Base-by-base conservation (phyloP, 2,888 invertebrate species). In the Ceratothoa steindachneri region DNA sequence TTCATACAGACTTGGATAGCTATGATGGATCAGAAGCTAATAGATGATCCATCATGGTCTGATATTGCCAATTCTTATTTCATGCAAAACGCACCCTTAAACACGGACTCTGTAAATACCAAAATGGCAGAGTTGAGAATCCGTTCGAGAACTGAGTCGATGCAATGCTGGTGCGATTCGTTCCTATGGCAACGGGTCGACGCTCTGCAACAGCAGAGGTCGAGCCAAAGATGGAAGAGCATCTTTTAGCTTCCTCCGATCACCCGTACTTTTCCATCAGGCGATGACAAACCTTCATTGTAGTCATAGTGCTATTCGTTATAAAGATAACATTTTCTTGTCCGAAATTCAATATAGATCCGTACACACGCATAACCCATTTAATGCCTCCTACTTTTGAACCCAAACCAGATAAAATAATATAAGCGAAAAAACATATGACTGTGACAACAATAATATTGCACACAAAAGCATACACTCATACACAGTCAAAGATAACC, bases 1-100 rank as follows among this genome's bases (percentile, higher is more conserved):
- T 60, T 60, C 60, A 60, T 60, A 60, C 60, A 60, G 24, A 60
- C 60, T 60, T 60, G 60, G 60, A 60, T 60, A 24, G 60, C 24
- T 60, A 24, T 24, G 60, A 60, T 60, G 60, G 24, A 60, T 60
- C 27, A 24, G 24, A 24, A 24, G 60, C 24, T 60, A 2, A 12
- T n/a, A 15, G 24, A 60, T 60, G 60, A 60, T 60, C 60, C 22
- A 60, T 60, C 60, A 60, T 60, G 24, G 22, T 60, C 60, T 24
- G 60, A 60, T 60, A 60, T 60, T n/a, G 3, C 22, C 27, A 60
- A 24, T 60, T 60, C 27, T n/a, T 60, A 22, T 1, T 2, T 60
- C 24, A 24, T 60, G 60, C 60, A 24, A 60, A 60, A 60, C 24
- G 19, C 60, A 24, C 24, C 60, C 24, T 3, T 60, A 60, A 1